These are phyloP conservation scores for Poecilia picta DNA, from an alignment of 2,797 vertebrate species.

Conservation along the genomic window DNA sequence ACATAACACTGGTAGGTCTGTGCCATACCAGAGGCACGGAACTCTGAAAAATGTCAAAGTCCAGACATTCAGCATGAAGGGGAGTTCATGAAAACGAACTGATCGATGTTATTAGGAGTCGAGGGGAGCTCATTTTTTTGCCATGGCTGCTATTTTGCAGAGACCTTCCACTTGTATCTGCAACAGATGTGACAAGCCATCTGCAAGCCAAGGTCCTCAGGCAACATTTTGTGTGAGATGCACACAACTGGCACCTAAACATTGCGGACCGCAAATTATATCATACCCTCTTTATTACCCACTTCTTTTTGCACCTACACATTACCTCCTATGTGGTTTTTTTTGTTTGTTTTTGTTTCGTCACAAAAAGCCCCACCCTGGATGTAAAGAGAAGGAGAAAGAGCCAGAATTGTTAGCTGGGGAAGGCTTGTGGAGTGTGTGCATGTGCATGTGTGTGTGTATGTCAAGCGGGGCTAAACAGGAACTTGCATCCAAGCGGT, in stretches of 20 bases:
- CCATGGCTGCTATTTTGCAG: constrained; percentile 64
- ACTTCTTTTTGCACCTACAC: constrained; percentile 37
- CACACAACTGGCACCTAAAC: constrained; percentile 80
- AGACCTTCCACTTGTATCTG: constrained; percentile 75
- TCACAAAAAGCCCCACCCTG: constrained; percentile 23
- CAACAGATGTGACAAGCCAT: constrained; percentile 85
- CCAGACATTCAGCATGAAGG: background rate
- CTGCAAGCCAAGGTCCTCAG: constrained; percentile 81
- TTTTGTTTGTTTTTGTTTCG: constrained; percentile 9
- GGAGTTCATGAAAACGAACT: constrained; percentile 43
- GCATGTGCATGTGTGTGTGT: constrained; percentile 51
- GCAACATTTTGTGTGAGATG: constrained; percentile 81
- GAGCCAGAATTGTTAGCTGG: constrained; percentile 56
- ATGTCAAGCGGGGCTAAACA: constrained; percentile 82
- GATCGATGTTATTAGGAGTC: constrained; percentile 3
- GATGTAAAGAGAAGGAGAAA: constrained; percentile 45
- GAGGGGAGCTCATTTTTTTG: constrained; percentile 64
- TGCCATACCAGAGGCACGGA: too few relatives aligned
- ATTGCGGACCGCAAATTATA: constrained; percentile 69
- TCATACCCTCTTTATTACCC: constrained; percentile 33
- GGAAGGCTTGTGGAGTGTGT: constrained; percentile 59
- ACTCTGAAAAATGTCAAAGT: background rate
- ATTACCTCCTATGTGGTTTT: constrained; percentile 26
- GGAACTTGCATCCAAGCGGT: constrained; percentile 79
- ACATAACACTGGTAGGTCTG: too few relatives aligned